Evolutionary conservation across 2,888 invertebrate species (phyloP).

Genomic region (Drosophila formosana): DNA sequence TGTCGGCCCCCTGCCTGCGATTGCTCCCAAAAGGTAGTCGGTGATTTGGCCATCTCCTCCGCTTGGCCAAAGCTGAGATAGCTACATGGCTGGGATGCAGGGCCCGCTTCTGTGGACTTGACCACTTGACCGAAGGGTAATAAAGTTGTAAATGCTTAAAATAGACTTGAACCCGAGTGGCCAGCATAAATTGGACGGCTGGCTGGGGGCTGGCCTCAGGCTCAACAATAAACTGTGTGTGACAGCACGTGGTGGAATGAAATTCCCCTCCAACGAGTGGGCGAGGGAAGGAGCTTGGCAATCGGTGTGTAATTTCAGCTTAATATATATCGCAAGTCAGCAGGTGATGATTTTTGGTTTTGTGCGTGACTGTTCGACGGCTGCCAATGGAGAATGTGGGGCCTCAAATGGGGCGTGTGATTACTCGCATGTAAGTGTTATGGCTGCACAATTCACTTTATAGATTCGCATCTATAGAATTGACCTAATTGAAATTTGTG

Average conservation of each 20-base stretch:
- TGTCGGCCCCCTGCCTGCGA: constrained; percentile 57
- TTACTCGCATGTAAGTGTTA: constrained; percentile 3
- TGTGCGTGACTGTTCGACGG: constrained; percentile 29
- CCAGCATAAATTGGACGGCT: constrained; percentile 24
- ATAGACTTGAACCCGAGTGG: constrained; percentile 53
- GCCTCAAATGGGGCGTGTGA: constrained; percentile 22
- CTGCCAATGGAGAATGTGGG: neutral
- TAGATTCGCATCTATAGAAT: neutral
- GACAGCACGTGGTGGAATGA: neutral
- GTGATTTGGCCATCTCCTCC: constrained; percentile 15
- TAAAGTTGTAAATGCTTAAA: constrained; percentile 71
- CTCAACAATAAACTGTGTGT: constrained; percentile 33
- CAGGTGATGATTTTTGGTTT: constrained; percentile 64
- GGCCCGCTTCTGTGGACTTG: constrained; percentile 10
- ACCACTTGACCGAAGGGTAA: constrained; percentile 62
- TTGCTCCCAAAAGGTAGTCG: constrained; percentile 42
- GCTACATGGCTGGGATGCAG: neutral
- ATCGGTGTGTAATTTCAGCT: constrained; percentile 50
- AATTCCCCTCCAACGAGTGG: neutral
- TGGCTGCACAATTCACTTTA: constrained; percentile 7
- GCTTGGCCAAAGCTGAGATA: constrained; percentile 9
- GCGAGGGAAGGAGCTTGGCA: constrained; percentile 17
- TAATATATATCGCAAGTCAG: constrained; percentile 62
- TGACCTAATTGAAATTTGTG: constrained; percentile 42
- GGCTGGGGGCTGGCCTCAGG: constrained; percentile 8